Evolutionary conservation across 2,888 invertebrate species (phyloP), one percentile per base, ranked within the genome.

Genomic region (Stratiomys singularior): DNA sequence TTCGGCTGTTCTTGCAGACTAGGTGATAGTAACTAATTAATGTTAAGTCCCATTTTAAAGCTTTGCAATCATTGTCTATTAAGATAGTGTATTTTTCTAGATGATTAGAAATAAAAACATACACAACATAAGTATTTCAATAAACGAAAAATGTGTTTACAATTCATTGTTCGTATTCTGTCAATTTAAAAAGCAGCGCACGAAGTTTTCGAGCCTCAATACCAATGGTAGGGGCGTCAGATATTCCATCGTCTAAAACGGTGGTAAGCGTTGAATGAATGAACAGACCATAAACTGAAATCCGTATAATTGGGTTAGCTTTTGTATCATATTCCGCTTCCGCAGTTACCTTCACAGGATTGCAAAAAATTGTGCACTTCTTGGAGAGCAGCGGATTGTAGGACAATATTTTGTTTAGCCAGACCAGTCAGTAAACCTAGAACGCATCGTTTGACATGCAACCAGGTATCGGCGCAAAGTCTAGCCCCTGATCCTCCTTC

Each of bases 401-500:
- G 88, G 76, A 94, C 93, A 72, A 96, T 92, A 87, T 94, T 92
- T 83, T 96, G 95, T 83, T 96, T 96, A 0, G 95, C 91, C 83
- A 96, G 89, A 83, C 95, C 95, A 84, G 96, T 94, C 71, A 96
- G 90, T 80, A 96, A 88, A 5, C 95, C 95, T 9, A 99, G 88
- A 85, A 99, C 96, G 85, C 98, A 98, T 79, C 98, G 90, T 86
- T 99, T 99, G 0, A 98, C 96, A 85, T 99, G 98, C 85, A 96
- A 94, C 99, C 99, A 99, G 1, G 99, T 99, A 85, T 99, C 99
- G 0, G 98, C 97, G 18, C 99, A 98, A 9, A 99, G 89, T 85
- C 98, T 95, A 0, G 86, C 83, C 0, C 87, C 86, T 2, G 86
- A 85, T 1, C 86, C 88, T 23, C 86, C 86, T 77, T 88, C 88